phyloP scores from a whole-genome alignment of 1,140 invertebrate genomes.

The Apocrypta bakeri region DNA sequence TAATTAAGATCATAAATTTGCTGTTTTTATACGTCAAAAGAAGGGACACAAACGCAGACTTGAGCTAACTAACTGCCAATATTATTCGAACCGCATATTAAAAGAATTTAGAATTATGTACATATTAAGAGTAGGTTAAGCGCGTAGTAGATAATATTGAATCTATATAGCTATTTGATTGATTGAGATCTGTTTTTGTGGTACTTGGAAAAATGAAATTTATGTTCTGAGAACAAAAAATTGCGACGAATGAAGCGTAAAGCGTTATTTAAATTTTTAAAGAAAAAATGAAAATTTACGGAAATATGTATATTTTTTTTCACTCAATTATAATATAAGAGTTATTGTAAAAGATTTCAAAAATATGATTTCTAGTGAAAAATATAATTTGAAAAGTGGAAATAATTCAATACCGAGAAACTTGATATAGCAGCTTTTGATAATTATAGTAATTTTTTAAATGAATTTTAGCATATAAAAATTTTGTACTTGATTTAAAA shows the following conservation, averaged over 20 bases:
- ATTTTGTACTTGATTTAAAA: constrained; percentile 26
- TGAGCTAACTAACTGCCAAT: constrained; percentile 67
- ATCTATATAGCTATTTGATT: constrained; percentile 38
- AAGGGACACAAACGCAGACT: constrained; percentile 60
- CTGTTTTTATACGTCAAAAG: constrained; percentile 68
- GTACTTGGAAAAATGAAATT: constrained; percentile 27
- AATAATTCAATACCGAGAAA: constrained; percentile 36
- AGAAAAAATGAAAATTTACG: constrained; percentile 29
- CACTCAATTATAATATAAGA: constrained; percentile 28
- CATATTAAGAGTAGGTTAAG: constrained; percentile 49
- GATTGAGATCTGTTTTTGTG: constrained; percentile 43
- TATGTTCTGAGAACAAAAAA: constrained; percentile 42
- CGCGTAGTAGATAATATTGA: constrained; percentile 47
- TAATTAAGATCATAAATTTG: constrained; percentile 70
- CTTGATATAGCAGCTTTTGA: constrained; percentile 10
- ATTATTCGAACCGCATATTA: constrained; percentile 56
- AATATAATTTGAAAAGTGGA: constrained; percentile 29
- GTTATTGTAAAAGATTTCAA: constrained; percentile 21
- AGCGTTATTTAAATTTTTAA: constrained; percentile 41
- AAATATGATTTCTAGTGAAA: constrained; percentile 24
- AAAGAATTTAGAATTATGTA: constrained; percentile 49
- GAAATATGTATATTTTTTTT: constrained; percentile 47
- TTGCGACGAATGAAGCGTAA: constrained; percentile 24
- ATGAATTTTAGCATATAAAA: background rate
- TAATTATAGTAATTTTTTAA: background rate